Conservation (phyloP, 2,888 invertebrate genomes). For the Coremacera marginata region DNA sequence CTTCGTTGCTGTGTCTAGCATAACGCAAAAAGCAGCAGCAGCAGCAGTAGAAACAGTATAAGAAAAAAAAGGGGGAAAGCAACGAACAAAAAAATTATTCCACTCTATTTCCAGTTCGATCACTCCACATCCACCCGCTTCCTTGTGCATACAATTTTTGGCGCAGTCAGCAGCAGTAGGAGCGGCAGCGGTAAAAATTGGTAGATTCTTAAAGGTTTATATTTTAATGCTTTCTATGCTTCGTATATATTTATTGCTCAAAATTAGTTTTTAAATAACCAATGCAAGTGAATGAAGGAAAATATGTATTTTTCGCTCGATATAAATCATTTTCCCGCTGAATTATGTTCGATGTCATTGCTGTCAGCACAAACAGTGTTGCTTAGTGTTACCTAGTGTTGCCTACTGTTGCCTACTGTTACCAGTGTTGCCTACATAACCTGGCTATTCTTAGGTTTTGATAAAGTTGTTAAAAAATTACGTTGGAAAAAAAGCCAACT, state of each 20-base stretch:
- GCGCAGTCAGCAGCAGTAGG: neutral
- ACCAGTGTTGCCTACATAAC: too few relatives aligned
- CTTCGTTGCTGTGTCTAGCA: slow-evolving; percentile 33
- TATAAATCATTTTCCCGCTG: slow-evolving; percentile 27
- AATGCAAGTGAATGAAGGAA: neutral
- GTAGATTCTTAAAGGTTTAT: too few relatives aligned
- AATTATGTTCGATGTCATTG: slow-evolving; percentile 17
- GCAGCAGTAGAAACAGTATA: neutral
- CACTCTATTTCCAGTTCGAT: slow-evolving; percentile 31
- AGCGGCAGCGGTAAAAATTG: neutral
- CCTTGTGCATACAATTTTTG: slow-evolving; percentile 14
- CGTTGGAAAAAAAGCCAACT: too few relatives aligned
- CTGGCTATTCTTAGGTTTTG: neutral
- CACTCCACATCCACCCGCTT: slow-evolving; percentile 30
- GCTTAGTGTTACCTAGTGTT: neutral
- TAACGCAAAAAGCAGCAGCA: slow-evolving; percentile 12
- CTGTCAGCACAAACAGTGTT: slow-evolving; percentile 27
- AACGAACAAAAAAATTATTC: slow-evolving; percentile 22
- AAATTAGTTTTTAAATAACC: too few relatives aligned
- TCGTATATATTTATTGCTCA: neutral
- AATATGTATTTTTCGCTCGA: neutral
- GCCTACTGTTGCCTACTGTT: too few relatives aligned
- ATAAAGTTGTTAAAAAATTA: too few relatives aligned
- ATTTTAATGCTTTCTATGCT: neutral
- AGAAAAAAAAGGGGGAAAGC: slow-evolving; percentile 23